Evolutionary conservation across 2,888 invertebrate genomes (phyloP).

Genomic region (Harpalus rubripes): DNA sequence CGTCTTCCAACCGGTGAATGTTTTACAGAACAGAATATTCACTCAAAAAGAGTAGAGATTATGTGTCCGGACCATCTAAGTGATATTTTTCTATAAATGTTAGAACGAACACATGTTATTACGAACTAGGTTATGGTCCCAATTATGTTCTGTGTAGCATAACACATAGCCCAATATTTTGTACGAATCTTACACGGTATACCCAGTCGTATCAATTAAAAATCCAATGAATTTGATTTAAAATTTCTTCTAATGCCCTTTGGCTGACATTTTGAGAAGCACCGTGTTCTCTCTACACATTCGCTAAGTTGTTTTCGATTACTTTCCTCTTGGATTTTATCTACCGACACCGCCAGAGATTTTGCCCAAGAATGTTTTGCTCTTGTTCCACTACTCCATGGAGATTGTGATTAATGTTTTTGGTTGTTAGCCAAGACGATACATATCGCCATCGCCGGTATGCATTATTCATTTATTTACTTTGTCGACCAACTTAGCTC

Average conservation of each 20-base stretch:
- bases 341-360: conserved; percentile 29
- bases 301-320: conserved; percentile 61
- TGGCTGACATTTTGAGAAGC: background rate
- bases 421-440: conserved; percentile 49
- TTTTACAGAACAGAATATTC: too few species aligned
- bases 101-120: too few species aligned
- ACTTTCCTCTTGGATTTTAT: conserved; percentile 42
- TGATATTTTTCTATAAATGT: too few species aligned
- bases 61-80: too few species aligned
- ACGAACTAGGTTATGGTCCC: too few species aligned
- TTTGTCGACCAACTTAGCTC: conserved; percentile 10
- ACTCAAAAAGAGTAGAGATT: too few species aligned
- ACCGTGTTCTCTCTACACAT: background rate
- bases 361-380: conserved; percentile 34
- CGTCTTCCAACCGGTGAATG: too few species aligned
- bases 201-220: too few species aligned
- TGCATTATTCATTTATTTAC: conserved; percentile 46
- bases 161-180: too few species aligned
- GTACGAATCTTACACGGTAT: background rate
- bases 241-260: background rate
- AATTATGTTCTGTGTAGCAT: too few species aligned
- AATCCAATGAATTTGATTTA: background rate
- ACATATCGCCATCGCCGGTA: conserved; percentile 13
- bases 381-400: conserved; percentile 13
- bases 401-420: conserved; percentile 51